Evolutionary conservation across 37 sponge, comb jelly and placozoan species (phyloP).

Genomic region (Cladorhizidae sp.): DNA sequence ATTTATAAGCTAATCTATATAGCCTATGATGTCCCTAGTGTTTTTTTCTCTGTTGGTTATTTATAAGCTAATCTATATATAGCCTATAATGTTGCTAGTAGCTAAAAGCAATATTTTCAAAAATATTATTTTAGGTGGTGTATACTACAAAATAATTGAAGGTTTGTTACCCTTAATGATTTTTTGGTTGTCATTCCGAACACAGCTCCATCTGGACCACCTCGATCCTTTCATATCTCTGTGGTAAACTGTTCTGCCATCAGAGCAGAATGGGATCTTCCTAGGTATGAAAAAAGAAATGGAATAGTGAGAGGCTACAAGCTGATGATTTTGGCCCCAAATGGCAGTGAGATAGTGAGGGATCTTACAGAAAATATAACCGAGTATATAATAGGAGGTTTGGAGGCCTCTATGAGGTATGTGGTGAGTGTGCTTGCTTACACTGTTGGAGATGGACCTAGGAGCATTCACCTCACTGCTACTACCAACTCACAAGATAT

Average conservation of each 20-base stretch:
- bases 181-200: not conserved
- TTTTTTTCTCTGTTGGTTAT: too few species aligned
- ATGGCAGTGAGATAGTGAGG: not conserved
- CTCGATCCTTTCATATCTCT: slow-evolving; percentile 18
- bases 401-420: slow-evolving; percentile 13
- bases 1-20: too few species aligned
- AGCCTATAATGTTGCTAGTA: too few species aligned
- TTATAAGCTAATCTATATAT: too few species aligned
- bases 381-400: slow-evolving; percentile 4
- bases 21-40: too few species aligned
- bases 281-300: not conserved
- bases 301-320: slow-evolving; percentile 30
- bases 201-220: slow-evolving; percentile 31
- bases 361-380: not conserved
- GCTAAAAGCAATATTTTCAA: too few species aligned
- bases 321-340: not conserved
- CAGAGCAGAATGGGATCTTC: slow-evolving; percentile 19
- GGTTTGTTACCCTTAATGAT: too few species aligned
- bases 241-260: slow-evolving; percentile 43
- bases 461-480: slow-evolving; percentile 14
- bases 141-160: too few species aligned
- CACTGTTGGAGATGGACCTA: slow-evolving; percentile 32
- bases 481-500: not conserved
- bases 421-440: slow-evolving; percentile 26
- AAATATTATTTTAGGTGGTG: too few species aligned